Evolutionary conservation across 1,140 invertebrate genomes (phyloP).

Genomic region (Atta colombica): DNA sequence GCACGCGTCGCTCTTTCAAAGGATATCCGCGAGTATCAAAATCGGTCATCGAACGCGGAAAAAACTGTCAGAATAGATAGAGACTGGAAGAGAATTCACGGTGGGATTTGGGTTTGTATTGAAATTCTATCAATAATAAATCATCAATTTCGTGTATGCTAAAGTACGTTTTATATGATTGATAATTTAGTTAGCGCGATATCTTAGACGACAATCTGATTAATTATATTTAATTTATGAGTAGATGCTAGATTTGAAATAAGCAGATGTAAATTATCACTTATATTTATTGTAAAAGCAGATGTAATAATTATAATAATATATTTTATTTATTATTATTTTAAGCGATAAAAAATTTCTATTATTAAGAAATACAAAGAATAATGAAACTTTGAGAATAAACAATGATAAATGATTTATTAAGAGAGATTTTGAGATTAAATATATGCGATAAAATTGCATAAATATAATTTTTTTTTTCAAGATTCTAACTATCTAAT

Average conservation of each 20-base stretch:
- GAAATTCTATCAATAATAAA: not conserved
- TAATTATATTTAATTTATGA: not conserved
- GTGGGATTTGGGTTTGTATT: not conserved
- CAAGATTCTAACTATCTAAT: not conserved
- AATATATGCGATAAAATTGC: not conserved
- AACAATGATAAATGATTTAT: not conserved
- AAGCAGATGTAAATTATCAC: not conserved
- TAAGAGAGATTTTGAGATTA: not conserved
- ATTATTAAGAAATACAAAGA: not conserved
- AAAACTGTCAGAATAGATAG: not conserved
- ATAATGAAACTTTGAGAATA: not conserved
- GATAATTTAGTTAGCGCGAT: not conserved
- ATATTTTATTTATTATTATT: not conserved
- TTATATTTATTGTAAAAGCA: not conserved
- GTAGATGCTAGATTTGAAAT: not conserved
- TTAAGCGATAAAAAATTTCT: not conserved
- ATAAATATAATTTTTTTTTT: not conserved
- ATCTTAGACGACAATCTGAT: not conserved
- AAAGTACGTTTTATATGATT: not conserved
- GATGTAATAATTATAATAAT: not conserved
- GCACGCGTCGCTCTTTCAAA: constrained; percentile 5
- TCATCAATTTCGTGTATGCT: not conserved
- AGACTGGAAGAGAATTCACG: not conserved
- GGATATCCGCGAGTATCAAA: constrained; percentile 14
- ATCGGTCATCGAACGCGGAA: not conserved